A percentile compares a stretch with the other conserved stretches of the same genome.
Conservation (phyloP, 2,113 vertebrate genomes). For the Perccottus glenii region DNA sequence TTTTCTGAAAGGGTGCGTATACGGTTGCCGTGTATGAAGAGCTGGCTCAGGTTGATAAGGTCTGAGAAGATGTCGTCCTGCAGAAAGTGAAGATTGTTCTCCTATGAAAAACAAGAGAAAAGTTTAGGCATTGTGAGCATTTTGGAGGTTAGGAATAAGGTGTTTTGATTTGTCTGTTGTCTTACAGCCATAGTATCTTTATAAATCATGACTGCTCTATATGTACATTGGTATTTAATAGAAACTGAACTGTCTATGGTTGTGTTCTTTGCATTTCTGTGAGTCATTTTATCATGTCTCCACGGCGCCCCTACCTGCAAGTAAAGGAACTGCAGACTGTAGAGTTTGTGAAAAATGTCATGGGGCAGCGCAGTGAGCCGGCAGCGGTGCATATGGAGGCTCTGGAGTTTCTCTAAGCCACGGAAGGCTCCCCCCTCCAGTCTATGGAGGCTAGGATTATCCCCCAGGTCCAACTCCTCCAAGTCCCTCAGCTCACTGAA, state of each 20-base stretch:
- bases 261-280: too few species aligned
- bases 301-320: conserved; percentile 77
- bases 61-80: conserved; percentile 96
- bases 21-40: conserved; percentile 95
- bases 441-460: conserved; percentile 89
- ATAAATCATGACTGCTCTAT: too few species aligned
- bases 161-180: conserved; percentile 14
- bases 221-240: too few species aligned
- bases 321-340: conserved; percentile 97
- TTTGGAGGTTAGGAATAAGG: not conserved
- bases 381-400: conserved; percentile 95
- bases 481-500: conserved; percentile 94
- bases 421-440: conserved; percentile 94
- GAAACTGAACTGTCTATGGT: too few species aligned
- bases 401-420: conserved; percentile 93
- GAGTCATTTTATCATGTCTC: conserved; percentile 2
- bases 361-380: conserved; percentile 89
- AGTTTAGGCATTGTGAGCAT: too few species aligned
- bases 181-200: too few species aligned
- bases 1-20: conserved; percentile 91
- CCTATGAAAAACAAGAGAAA: conserved; percentile 67
- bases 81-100: conserved; percentile 93
- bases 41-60: conserved; percentile 95
- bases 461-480: conserved; percentile 96
- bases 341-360: conserved; percentile 91